Evolutionary conservation across 2,797 vertebrate genomes (phyloP).

Genomic region (Lycodopsis pacificus): DNA sequence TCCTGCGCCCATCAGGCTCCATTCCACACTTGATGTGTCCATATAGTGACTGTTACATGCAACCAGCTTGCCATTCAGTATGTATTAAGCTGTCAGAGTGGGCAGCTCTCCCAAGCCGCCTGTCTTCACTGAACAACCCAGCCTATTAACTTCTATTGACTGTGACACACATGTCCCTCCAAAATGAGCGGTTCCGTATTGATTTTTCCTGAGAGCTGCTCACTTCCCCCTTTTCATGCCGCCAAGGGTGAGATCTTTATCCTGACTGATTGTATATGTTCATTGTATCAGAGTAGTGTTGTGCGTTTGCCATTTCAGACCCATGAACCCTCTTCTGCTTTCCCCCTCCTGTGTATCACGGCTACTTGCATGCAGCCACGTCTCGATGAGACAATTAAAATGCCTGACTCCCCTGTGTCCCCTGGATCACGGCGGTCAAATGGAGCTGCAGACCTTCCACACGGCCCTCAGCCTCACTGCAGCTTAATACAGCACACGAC

Average conservation of each 20-base stretch:
- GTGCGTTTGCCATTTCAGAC: slow-evolving; percentile 75
- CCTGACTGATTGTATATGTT: slow-evolving; percentile 94
- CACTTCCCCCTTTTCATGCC: slow-evolving; percentile 94
- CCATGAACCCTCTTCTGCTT: slow-evolving; percentile 80
- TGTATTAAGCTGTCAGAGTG: slow-evolving; percentile 87
- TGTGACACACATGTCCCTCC: slow-evolving; percentile 99
- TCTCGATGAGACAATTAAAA: slow-evolving; percentile 89
- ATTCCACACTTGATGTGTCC: slow-evolving; percentile 80
- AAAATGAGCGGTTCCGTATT: slow-evolving; percentile 99
- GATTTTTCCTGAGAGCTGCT: slow-evolving; percentile 97
- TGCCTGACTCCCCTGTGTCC: slow-evolving; percentile 83
- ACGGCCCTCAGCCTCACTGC: slow-evolving; percentile 34
- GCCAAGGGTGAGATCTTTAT: slow-evolving; percentile 97
- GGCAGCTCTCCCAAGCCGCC: slow-evolving; percentile 86
- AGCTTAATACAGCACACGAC: slow-evolving; percentile 59
- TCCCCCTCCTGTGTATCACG: slow-evolving; percentile 84
- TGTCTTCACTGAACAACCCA: slow-evolving; percentile 91
- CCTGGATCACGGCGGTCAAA: slow-evolving; percentile 82
- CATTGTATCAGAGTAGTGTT: slow-evolving; percentile 84
- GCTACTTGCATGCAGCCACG: slow-evolving; percentile 82
- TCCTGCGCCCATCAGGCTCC: slow-evolving; percentile 79
- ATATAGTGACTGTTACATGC: slow-evolving; percentile 75
- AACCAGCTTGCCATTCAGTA: slow-evolving; percentile 84
- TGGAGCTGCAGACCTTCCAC: slow-evolving; percentile 69
- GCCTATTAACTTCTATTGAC: slow-evolving; percentile 99